These are phyloP conservation scores for Chamaea fasciata DNA, from an alignment of 2,113 vertebrate species.

Conservation along the genomic window DNA sequence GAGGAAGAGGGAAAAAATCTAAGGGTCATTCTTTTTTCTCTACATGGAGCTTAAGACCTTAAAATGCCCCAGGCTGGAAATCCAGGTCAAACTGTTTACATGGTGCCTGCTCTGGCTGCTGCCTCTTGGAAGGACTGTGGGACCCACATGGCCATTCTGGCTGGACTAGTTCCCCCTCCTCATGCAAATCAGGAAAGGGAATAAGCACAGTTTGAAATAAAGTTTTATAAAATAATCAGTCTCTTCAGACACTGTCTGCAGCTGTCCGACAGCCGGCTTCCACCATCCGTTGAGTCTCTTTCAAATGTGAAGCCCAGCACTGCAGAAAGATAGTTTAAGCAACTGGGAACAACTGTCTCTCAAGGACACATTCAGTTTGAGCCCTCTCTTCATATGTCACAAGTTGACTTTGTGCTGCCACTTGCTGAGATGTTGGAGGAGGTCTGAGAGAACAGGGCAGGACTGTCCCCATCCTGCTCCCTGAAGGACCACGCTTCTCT, in stretches of 20 bases:
- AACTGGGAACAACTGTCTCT: neutral
- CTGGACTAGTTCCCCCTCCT: neutral
- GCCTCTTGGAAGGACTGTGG: neutral
- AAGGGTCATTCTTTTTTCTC: neutral
- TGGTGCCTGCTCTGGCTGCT: neutral
- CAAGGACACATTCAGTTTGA: neutral
- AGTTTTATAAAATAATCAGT: constrained; percentile 6
- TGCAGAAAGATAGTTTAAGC: neutral
- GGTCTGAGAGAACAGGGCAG: constrained; percentile 49
- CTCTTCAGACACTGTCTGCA: constrained; percentile 8
- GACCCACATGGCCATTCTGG: neutral
- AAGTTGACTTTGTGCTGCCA: constrained; percentile 52
- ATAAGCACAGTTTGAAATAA: constrained; percentile 2
- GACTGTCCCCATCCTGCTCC: constrained; percentile 35
- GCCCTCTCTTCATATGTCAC: constrained; percentile 65
- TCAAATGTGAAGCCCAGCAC: neutral
- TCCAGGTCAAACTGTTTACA: neutral
- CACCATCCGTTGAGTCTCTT: neutral
- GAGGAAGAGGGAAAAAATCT: neutral
- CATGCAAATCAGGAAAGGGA: neutral
- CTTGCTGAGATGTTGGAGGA: constrained; percentile 53
- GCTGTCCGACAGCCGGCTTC: constrained; percentile 1
- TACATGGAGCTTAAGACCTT: constrained; percentile 13
- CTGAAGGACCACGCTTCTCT: constrained; percentile 41
- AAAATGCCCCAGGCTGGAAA: neutral